phyloP scores from a whole-genome alignment of 2,113 vertebrate genomes.

The Cygnus atratus region DNA sequence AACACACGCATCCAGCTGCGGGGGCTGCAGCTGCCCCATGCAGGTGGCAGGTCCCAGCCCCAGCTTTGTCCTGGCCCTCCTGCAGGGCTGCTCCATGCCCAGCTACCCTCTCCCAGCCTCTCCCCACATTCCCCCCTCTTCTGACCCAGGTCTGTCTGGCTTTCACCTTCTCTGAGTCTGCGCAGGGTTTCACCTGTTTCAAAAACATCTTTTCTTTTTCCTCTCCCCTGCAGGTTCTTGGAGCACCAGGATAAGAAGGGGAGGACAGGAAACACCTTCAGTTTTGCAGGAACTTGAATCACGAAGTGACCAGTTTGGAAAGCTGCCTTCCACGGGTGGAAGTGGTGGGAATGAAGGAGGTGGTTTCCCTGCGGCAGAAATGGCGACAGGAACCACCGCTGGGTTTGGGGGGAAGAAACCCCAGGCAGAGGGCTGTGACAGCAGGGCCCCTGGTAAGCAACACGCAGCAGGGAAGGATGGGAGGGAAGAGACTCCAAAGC shows the following conservation, averaged over 20 bases:
- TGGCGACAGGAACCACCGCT: rapidly evolving
- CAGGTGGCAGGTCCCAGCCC: neutral
- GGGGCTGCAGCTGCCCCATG: rapidly evolving
- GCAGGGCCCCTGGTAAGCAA: neutral
- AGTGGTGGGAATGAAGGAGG: neutral
- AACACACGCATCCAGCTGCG: neutral
- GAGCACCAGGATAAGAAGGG: neutral
- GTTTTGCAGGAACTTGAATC: neutral
- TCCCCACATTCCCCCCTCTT: neutral
- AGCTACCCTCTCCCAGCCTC: neutral
- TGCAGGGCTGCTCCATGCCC: rapidly evolving
- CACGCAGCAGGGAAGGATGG: too few relatives aligned
- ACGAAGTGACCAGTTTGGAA: neutral
- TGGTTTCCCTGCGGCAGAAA: neutral
- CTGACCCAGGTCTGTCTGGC: rapidly evolving
- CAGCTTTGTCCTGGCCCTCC: neutral
- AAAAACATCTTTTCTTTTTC: neutral
- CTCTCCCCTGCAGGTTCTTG: neutral
- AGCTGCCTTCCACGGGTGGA: neutral
- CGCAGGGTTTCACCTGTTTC: neutral
- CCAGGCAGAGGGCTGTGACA: too few relatives aligned
- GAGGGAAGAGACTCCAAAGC: neutral
- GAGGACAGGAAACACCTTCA: neutral
- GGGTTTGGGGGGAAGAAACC: neutral
- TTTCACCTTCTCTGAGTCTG: neutral